Conservation (phyloP, 2,113 vertebrate genomes). For the Grammomys dolichurus region DNA sequence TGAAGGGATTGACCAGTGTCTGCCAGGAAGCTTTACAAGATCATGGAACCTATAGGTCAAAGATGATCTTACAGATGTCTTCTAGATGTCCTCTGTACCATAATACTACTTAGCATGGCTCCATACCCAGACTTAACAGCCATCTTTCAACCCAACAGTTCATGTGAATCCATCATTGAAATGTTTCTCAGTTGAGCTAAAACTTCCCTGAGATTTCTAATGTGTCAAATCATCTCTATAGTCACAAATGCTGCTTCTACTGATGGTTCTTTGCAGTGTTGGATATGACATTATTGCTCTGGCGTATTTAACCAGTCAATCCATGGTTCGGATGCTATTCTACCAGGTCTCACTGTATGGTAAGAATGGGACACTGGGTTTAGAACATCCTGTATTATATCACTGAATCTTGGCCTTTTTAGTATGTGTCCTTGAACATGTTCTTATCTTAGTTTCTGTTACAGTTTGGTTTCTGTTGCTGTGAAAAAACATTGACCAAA, state of each 20-base stretch:
- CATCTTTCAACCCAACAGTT: not conserved
- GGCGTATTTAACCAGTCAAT: not conserved
- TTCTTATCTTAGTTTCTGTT: conserved; percentile 33
- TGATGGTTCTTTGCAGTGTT: not conserved
- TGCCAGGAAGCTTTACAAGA: not conserved
- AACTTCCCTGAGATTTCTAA: not conserved
- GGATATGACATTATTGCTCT: not conserved
- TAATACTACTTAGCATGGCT: not conserved
- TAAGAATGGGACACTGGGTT: not conserved
- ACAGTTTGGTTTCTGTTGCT: not conserved
- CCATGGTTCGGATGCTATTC: not conserved
- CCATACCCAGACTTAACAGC: not conserved
- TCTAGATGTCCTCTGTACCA: not conserved
- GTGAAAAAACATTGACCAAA: not conserved
- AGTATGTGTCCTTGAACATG: not conserved
- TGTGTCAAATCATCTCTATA: not conserved
- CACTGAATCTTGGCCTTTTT: not conserved
- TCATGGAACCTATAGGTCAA: conserved; percentile 3
- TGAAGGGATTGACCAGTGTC: not conserved
- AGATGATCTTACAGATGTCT: not conserved
- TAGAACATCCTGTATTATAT: not conserved
- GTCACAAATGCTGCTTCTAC: not conserved
- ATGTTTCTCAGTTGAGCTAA: not conserved
- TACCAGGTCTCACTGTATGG: not conserved
- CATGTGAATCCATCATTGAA: not conserved